Evolutionary conservation across 2,113 vertebrate genomes (phyloP).

Genomic region (Eulemur macaco): DNA sequence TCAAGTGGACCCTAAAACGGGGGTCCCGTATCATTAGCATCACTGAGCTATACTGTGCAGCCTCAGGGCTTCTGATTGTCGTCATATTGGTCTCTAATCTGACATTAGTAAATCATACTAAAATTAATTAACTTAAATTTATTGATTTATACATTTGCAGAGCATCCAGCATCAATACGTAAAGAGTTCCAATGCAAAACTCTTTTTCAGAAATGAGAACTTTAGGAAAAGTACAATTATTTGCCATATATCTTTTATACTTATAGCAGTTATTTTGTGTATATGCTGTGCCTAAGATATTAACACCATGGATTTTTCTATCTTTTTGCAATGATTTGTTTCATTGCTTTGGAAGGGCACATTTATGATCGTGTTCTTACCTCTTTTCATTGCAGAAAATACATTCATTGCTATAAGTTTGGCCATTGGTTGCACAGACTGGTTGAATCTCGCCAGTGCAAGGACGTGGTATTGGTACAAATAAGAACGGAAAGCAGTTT

Average conservation of each 20-base stretch:
- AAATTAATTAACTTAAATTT: neutral
- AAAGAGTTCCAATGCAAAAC: neutral
- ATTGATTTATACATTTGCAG: neutral
- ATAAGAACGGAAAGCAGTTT: neutral
- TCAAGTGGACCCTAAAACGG: no score
- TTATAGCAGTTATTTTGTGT: neutral
- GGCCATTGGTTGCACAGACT: neutral
- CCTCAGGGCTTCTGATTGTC: neutral
- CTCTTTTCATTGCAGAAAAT: neutral
- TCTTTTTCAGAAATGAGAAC: neutral
- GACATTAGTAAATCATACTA: neutral
- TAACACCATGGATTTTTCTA: neutral
- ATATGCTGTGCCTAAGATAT: neutral
- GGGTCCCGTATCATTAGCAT: no score
- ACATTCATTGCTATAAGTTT: neutral
- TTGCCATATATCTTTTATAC: neutral
- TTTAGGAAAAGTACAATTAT: neutral
- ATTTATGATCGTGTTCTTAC: neutral
- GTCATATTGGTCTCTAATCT: neutral
- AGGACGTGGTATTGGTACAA: fast-evolving
- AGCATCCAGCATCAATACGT: neutral
- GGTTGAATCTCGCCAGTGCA: neutral
- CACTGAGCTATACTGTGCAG: neutral
- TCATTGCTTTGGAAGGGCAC: neutral
- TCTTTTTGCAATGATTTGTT: neutral